Percentiles rank a stretch among this genome's conserved stretches.
These are phyloP conservation scores for Falco concolor DNA, from an alignment of 2,797 vertebrate genomes.

Conservation along the genomic window DNA sequence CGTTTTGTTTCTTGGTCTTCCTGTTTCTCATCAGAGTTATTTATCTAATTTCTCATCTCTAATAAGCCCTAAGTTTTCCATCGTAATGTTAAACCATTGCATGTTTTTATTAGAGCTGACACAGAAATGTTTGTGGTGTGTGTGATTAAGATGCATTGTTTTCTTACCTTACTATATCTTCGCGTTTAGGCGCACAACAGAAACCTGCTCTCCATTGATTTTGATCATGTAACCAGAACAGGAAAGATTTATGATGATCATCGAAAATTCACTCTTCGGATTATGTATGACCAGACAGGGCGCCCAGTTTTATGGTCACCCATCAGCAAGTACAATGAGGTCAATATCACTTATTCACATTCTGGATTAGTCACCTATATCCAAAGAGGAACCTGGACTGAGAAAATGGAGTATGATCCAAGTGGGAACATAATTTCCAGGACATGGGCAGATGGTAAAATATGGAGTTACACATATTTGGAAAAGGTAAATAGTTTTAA, in stretches of 20 bases:
- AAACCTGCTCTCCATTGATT: slow-evolving; percentile 97
- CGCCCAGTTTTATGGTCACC: slow-evolving; percentile 92
- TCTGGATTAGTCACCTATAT: slow-evolving; percentile 88
- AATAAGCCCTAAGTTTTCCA: neutral
- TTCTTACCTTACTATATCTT: neutral
- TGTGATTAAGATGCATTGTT: neutral
- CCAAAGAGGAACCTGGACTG: slow-evolving; percentile 94
- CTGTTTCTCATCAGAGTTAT: neutral
- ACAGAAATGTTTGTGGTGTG: neutral
- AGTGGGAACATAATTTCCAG: slow-evolving; percentile 89
- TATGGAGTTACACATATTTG: slow-evolving; percentile 97
- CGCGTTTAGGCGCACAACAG: slow-evolving; percentile 89
- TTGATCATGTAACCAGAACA: slow-evolving; percentile 88
- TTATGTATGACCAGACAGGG: slow-evolving; percentile 90
- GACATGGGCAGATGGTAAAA: slow-evolving; percentile 96
- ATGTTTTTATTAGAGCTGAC: neutral
- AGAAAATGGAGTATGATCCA: slow-evolving; percentile 92
- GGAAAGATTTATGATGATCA: slow-evolving; percentile 99
- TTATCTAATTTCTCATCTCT: neutral
- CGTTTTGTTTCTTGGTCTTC: neutral
- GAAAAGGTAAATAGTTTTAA: slow-evolving; percentile 83
- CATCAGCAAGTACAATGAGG: slow-evolving; percentile 94
- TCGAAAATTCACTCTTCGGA: slow-evolving; percentile 96
- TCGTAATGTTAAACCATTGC: neutral
- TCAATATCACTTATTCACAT: slow-evolving; percentile 90